phyloP scores from a whole-genome alignment of 2,113 vertebrate species.

The Pterophyllum scalare region DNA sequence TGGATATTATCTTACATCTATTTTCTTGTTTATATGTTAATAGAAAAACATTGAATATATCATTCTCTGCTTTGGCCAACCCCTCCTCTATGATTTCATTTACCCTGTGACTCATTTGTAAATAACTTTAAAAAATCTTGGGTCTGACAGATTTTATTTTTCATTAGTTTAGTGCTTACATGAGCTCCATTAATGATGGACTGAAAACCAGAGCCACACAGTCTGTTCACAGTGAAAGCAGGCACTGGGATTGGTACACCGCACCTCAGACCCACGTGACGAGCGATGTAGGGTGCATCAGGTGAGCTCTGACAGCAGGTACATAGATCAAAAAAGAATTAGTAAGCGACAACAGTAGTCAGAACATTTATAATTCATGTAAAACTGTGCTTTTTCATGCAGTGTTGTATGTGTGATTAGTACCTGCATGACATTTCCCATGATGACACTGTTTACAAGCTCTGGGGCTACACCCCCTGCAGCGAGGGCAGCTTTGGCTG shows the following conservation, averaged over 20 bases:
- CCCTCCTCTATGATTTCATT: background rate
- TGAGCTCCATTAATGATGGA: slow-evolving; percentile 92
- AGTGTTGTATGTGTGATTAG: background rate
- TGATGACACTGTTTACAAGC: slow-evolving; percentile 90
- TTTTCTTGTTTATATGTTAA: background rate
- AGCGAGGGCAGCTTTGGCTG: slow-evolving; percentile 87
- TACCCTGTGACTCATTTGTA: no score
- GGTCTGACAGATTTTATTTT: background rate
- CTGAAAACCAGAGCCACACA: slow-evolving; percentile 98
- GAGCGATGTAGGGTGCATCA: slow-evolving; percentile 89
- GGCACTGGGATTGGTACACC: slow-evolving; percentile 87
- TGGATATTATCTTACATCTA: background rate
- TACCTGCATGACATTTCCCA: slow-evolving; percentile 95
- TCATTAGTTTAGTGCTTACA: slow-evolving; percentile 70
- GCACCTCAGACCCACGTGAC: slow-evolving; percentile 90
- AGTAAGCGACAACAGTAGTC: background rate
- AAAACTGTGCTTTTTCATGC: background rate
- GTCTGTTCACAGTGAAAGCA: slow-evolving; percentile 91
- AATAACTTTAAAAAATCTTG: no score
- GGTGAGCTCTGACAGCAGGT: slow-evolving; percentile 82
- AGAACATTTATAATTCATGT: background rate
- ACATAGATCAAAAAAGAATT: background rate
- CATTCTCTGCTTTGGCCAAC: background rate
- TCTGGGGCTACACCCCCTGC: slow-evolving; percentile 87
- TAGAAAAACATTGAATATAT: background rate